Evolutionary conservation across 2,888 invertebrate genomes (phyloP), one percentile per base, ranked within the genome.

Genomic region (Miltochrista miniata): DNA sequence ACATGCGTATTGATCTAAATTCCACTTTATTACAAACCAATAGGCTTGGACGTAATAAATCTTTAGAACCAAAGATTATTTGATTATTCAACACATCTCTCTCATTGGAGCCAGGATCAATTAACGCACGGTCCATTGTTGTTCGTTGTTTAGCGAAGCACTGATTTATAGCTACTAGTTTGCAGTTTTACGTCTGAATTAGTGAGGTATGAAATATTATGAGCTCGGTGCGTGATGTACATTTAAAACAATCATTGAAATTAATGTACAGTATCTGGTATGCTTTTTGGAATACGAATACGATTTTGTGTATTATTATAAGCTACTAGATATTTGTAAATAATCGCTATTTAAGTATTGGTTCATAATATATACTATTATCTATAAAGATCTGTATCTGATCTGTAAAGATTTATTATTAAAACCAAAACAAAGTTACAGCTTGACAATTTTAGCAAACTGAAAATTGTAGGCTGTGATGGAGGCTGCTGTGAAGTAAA

Each of bases 11-110:
- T 85, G 90, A 59, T 92, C 91, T 56, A 92, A 89, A 56, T 92
- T 90, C 56, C 92, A 92, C 24, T 90, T 90, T 24, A 24, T 4
- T 24, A 24, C n/a, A n/a, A n/a, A n/a, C n/a, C n/a, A n/a, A n/a
- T n/a, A n/a, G 18, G 92, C 87, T 46, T 91, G 91, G 64, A 92
- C 92, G 73, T 91, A 92, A 72, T 90, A 91, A 60, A 92, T 81
- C 90, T 92, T 77, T 51, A 59, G 69, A 67, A 50, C 30, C 56
- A 51, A 61, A 39, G 35, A 43, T 36, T 51, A 50, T 57, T 61
- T 54, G 59, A 68, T 67, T 68, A 72, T 65, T 57, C 44, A 53
- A 58, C 51, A 56, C 40, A 61, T 67, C 69, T 64, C 63, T 59
- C 49, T 63, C 56, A 59, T 68, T 61, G 59, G 54, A 65, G 45